Evolutionary conservation across 2,113 vertebrate genomes (phyloP), one percentile per base, ranked within the genome.

Genomic region (Kryptolebias marmoratus): DNA sequence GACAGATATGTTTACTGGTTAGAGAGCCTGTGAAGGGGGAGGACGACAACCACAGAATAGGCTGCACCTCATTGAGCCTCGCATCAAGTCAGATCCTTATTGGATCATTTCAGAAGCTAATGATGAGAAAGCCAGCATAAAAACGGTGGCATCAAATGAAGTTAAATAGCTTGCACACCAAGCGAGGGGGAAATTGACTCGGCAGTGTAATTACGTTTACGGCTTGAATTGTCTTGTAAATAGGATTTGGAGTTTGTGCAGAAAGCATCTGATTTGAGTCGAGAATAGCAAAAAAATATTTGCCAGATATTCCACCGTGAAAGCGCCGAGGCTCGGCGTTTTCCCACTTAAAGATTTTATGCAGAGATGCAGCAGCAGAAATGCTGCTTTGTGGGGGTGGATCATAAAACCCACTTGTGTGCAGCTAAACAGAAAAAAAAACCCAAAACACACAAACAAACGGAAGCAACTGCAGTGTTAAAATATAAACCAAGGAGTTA

Each of bases 1-100:
- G 85, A 82, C 85, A 77, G 82, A 88, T 80, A 84, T 31, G 83
- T 80, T 80, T 73, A 88, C 73, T 77, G 89, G 89, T 91, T 88
- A 90, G 84, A 80, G 83, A 79, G 77, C 72, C 79, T 36, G 63
- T 11, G 79, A 56, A 72, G 81, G 61, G 74, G 50, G 56, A 77
- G 45, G 71, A 84, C 66, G 80, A 75, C 87, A 86, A 86, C 83
- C 81, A 60, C 79, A 77, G 60, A 82, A 66, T 11, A 60, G 85
- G 82, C 73, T 75, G 83, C 78, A 71, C 69, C 81, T 84, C 87
- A 83, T 86, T 52, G 75, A 54, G 72, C 74, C 72, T 80, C 67
- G 42, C 80, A 80, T 81, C 68, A 52, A 81, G 80, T 84, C 77
- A 81, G 44, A 79, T 79, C 73, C 84, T 80, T 66, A 81, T 83